Conservation (phyloP, 2,888 invertebrate species). For the Heliconius sara region DNA sequence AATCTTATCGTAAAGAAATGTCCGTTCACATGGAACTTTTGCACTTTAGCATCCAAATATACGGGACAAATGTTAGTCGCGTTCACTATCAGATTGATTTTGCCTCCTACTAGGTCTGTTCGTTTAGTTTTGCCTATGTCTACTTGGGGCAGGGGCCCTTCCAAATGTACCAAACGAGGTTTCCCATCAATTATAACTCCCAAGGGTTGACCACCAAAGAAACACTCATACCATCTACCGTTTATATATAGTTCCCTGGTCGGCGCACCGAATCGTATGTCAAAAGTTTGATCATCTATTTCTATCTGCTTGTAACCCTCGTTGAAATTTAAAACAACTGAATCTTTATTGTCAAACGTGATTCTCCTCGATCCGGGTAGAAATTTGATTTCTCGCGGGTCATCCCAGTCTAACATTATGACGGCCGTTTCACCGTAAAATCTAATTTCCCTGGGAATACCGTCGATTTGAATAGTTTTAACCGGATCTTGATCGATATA, state of each 20-base stretch:
- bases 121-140: conserved; percentile 92
- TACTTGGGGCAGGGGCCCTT: conserved; percentile 96
- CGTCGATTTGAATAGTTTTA: conserved; percentile 92
- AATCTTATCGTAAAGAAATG: conserved; percentile 90
- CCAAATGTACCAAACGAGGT: conserved; percentile 90
- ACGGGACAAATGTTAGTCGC: conserved; percentile 91
- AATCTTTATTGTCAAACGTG: conserved; percentile 90
- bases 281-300: conserved; percentile 89
- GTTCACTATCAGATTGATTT: conserved; percentile 92
- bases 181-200: conserved; percentile 91
- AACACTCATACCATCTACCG: conserved; percentile 94
- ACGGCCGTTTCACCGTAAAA: conserved; percentile 94
- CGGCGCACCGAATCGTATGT: conserved; percentile 95
- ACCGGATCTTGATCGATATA: conserved; percentile 86
- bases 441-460: conserved; percentile 90
- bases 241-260: conserved; percentile 96
- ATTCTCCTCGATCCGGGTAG: conserved; percentile 90
- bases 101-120: conserved; percentile 92
- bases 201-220: conserved; percentile 94
- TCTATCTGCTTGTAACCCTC: conserved; percentile 89
- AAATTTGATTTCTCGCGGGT: conserved; percentile 93
- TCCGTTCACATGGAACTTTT: conserved; percentile 89
- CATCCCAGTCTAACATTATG: conserved; percentile 93
- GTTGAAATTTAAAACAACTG: conserved; percentile 86
- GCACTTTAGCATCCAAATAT: conserved; percentile 92